A percentile compares a stretch with the other conserved stretches of the same genome.
phyloP scores from a whole-genome alignment of 2,113 vertebrate species.

The Myiopsitta monachus region DNA sequence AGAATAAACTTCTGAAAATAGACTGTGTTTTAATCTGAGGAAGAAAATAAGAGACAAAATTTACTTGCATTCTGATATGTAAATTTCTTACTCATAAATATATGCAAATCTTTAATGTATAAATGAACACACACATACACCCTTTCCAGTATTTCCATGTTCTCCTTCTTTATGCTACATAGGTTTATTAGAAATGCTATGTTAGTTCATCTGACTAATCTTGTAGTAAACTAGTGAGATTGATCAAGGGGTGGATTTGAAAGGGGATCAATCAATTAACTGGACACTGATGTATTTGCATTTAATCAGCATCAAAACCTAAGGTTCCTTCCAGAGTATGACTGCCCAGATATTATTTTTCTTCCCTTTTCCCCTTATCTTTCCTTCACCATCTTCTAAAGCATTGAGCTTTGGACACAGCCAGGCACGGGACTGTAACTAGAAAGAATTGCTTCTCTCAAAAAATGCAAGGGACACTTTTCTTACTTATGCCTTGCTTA shows the following conservation, averaged over 20 bases:
- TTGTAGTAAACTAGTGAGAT: neutral
- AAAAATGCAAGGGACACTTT: neutral
- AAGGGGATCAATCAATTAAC: neutral
- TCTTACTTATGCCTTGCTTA: neutral
- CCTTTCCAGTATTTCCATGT: neutral
- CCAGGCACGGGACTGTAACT: accelerated
- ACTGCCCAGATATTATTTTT: neutral
- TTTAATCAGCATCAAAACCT: neutral
- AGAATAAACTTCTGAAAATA: neutral
- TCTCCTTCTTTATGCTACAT: neutral
- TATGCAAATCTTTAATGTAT: neutral
- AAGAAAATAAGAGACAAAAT: neutral
- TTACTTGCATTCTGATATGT: neutral
- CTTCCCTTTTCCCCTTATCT: neutral
- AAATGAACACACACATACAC: neutral
- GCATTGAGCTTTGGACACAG: neutral
- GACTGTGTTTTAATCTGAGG: neutral
- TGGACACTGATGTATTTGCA: neutral
- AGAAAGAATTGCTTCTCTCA: neutral
- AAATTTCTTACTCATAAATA: neutral
- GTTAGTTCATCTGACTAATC: neutral
- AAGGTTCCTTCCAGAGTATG: neutral
- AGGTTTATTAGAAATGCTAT: neutral
- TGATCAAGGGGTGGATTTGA: neutral
- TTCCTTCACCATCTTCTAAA: neutral